Evolutionary conservation across 2,888 invertebrate genomes (phyloP), one percentile per base, ranked within the genome.

Genomic region (Hemithea aestivaria): DNA sequence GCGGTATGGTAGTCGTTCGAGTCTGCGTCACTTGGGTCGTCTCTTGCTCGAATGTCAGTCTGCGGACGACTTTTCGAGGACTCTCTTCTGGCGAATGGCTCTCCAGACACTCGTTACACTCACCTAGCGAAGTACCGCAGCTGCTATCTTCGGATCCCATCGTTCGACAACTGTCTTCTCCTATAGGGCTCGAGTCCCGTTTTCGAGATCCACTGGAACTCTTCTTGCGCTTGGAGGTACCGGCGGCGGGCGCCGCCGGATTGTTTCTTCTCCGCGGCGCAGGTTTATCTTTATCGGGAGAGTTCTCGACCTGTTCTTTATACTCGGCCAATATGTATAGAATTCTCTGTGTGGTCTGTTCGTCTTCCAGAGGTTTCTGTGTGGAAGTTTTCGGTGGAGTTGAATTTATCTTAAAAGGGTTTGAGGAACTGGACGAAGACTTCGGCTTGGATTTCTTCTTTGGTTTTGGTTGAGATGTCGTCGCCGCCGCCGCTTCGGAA

Each of bases 221-320:
- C 66, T 93, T 93, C 57, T 93, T 91, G 26, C 93, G 89, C 46
- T 93, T 92, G 0, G 90, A 89, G 26, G 91, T 91, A 9, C 92
- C 91, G 31, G 89, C 90, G 0, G 93, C 91, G 1, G 92, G 90
- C 1, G 41, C 29, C 26, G 29, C 41, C 3, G 93, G 92, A 7
- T 94, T 93, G 0, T 93, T 91, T 35, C 94, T 87, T 53, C 94
- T 83, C 26, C 94, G 87, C 0, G 94, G 94, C 0, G 94, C 94
- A 0, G 94, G 94, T 69, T 94, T 94, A 66, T 94, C 93, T 62
- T 94, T 94, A 72, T 94, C 94, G 0, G 94, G 94, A 1, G 93
- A 94, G 61, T 94, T 94, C 53, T 93, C 88, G 26, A 94, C 83
- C 62, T 94, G 94, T 58, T 94, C 94, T 29, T 93, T 93, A 66